Base-by-base conservation (phyloP, 2,797 vertebrate species). In the Enteromius fasciolatus region DNA sequence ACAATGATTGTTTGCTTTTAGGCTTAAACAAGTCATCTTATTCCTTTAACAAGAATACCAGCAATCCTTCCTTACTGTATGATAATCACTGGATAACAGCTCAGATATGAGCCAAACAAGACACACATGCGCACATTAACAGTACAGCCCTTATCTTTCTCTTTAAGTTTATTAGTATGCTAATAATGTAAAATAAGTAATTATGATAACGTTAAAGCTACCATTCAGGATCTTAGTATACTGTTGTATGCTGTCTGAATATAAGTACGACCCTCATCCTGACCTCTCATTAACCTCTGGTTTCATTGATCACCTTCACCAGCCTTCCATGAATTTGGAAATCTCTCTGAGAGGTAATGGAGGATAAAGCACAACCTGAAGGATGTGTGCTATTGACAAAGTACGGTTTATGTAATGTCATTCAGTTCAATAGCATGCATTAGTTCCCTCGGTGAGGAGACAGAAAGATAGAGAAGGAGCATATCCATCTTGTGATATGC, bases 311-410 rank as follows among this genome's bases (percentile, higher is more conserved):
- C 77, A 84, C 67, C 61, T 69, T 84, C 80, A 76, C 44, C 78
- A 81, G 87, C 85, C 84, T 85, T 83, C 63, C 76, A 44, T 86
- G 87, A 75, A 63, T 83, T 86, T 66, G 64, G 68, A 84, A 86
- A 87, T 81, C 78, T 72, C 76, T 85, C 76, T 72, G 80, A 54
- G 72, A 73, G 59, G 18, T 20, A 82, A 84, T 85, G 74, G 79
- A 81, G 33, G 67, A 59, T 54, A 76, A 82, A 80, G 70, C 79
- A 76, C 57, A 57, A 77, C 39, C 68, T 63, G 54, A 83, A 79
- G 79, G 79, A 75, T 80, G 59, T 48, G 39, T 50, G 59, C 70
- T 83, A 83, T 69, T 85, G 83, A 83, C 77, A 76, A 64, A 75
- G 44, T 44, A 28, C 6, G 14, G 67, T 73, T 82, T 86, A 76